These are phyloP conservation scores for Pteruthius melanotis DNA, from an alignment of 2,113 vertebrate species.

Conservation along the genomic window DNA sequence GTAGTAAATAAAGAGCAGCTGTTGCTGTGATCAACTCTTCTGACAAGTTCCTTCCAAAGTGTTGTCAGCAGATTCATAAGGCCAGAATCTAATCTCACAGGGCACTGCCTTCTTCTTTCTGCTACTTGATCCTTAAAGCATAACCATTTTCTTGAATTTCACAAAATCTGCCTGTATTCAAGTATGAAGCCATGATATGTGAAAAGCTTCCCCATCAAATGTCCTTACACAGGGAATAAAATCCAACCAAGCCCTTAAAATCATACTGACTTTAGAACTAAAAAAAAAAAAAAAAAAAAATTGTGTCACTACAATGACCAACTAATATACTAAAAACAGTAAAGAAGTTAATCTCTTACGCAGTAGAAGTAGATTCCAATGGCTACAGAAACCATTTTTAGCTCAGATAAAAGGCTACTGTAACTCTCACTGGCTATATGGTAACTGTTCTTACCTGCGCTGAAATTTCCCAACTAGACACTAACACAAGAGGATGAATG, in stretches of 20 bases:
- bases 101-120: neutral
- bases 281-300: neutral
- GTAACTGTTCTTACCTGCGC: neutral
- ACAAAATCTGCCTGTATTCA: neutral
- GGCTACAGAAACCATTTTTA: neutral
- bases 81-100: neutral
- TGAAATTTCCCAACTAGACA: neutral
- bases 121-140: neutral
- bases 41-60: neutral
- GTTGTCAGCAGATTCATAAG: neutral
- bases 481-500: neutral
- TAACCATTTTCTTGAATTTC: neutral
- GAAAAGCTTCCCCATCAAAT: neutral
- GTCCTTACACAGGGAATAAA: neutral
- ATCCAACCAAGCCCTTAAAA: neutral
- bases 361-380: neutral
- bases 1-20: slow-evolving; percentile 3
- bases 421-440: neutral
- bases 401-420: neutral
- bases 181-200: neutral
- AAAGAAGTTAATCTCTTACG: neutral
- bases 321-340: neutral
- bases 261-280: neutral
- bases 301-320: neutral
- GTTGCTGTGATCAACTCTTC: slow-evolving; percentile 6